Evolutionary conservation across 2,113 vertebrate genomes (phyloP).

Genomic region (Bagarius yarrelli): DNA sequence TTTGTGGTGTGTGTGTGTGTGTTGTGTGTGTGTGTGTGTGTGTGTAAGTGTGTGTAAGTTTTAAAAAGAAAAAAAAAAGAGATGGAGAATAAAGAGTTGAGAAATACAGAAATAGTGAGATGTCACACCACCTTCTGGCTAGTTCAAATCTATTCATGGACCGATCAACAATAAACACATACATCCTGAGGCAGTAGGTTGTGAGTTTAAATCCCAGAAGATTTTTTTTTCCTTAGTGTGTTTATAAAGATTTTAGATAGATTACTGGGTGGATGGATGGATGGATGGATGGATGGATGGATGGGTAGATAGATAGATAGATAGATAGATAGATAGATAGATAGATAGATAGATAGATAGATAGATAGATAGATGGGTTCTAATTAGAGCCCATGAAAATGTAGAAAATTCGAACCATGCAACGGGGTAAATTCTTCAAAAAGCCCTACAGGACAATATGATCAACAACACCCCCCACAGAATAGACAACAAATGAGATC

Average conservation of each 20-base stretch:
- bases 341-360: too few relatives aligned
- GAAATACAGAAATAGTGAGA: constrained; percentile 8
- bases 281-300: too few relatives aligned
- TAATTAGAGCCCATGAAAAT: too few relatives aligned
- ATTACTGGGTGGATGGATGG: too few relatives aligned
- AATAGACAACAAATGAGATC: background rate
- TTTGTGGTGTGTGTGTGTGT: constrained; percentile 8
- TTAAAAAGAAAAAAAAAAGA: background rate
- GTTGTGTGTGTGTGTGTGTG: constrained; percentile 7
- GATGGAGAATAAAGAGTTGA: background rate
- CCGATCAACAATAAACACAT: background rate
- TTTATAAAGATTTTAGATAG: too few relatives aligned
- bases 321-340: too few relatives aligned
- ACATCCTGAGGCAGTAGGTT: background rate
- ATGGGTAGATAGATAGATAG: too few relatives aligned
- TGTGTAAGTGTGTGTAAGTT: background rate
- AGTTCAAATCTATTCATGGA: constrained; percentile 2
- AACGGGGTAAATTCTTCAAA: background rate
- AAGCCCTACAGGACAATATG: background rate
- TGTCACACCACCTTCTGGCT: constrained; percentile 6
- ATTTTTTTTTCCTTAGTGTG: background rate
- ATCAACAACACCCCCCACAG: background rate
- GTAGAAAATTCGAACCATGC: background rate
- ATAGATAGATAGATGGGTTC: too few relatives aligned
- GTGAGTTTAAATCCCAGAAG: background rate